Conservation (phyloP, 1,140 invertebrate genomes). For the Prorops nasuta region DNA sequence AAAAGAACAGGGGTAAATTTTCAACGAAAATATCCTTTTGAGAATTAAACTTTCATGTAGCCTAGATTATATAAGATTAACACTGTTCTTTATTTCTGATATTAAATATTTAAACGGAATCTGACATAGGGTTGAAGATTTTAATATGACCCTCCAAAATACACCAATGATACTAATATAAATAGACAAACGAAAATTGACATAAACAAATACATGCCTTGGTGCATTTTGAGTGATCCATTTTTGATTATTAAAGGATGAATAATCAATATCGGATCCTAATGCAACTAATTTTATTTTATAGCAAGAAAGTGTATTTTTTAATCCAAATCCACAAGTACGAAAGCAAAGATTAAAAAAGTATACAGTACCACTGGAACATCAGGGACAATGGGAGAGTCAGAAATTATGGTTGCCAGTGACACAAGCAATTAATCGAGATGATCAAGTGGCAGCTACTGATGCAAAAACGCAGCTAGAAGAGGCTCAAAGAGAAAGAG, state of each 20-base stretch:
- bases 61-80: conserved; percentile 1
- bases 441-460: conserved; percentile 80
- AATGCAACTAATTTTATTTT: conserved; percentile 18
- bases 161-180: too few species aligned
- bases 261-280: too few species aligned
- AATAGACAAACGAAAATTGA: too few species aligned
- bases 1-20: conserved; percentile 65
- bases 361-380: conserved; percentile 74
- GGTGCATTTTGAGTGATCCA: too few species aligned
- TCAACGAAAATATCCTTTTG: conserved; percentile 2
- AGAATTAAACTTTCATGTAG: conserved; percentile 1
- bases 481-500: conserved; percentile 75
- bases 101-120: too few species aligned
- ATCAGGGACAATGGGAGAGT: conserved; percentile 80
- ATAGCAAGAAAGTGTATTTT: conserved; percentile 72
- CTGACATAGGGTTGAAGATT: too few species aligned
- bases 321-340: conserved; percentile 71
- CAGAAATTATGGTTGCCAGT: conserved; percentile 84
- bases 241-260: too few species aligned
- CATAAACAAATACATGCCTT: too few species aligned
- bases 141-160: too few species aligned
- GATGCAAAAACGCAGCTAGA: conserved; percentile 87
- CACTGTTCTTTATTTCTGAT: too few species aligned
- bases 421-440: conserved; percentile 73
- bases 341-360: conserved; percentile 72